Base-by-base conservation (phyloP, 2,888 invertebrate species). In the Caenorhabditis afra region DNA sequence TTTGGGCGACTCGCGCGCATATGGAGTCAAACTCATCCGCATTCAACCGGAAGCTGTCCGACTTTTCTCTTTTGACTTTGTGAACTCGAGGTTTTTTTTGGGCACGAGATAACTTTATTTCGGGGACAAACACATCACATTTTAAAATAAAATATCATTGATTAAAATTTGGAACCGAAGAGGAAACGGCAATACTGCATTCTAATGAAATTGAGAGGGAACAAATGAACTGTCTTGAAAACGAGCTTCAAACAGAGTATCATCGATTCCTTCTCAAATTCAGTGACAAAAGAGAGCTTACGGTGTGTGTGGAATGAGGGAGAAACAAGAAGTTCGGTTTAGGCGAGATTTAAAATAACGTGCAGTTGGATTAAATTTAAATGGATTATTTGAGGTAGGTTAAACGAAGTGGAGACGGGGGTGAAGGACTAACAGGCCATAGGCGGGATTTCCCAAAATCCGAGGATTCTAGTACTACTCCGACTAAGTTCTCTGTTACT, bases 41-140 rank as follows among this genome's bases (percentile, higher is more conserved):
- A 23, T 14, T 66, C 45, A 11, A 44, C 58, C 50, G 58, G 67
- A 68, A 44, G 22, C 12, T 41, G 41, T 41, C 41, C 11, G 14
- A 11, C 11, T 41, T 41, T 41, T 20, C 50, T 41, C 10, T 14
- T 20, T 1, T 16, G 16, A 4, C n/a, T 52, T n/a, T 29, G 12
- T 52, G 23, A 29, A 29, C 20, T 22, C 11, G 49, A 49, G 8
- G 22, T 5, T 12, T 18, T 35, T 44, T 35, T 57, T 66, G 55
- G 57, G 52, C 70, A 70, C 61, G 47, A 11, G 53, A 55, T 55
- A 61, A 59, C 66, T 70, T 70, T 70, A 70, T 70, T 70, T 1
- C 16, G 11, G n/a, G 22, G 3, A 61, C 50, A 35, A 70, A 45
- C 53, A 70, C 70, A 53, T 61, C 53, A 70, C 61, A 35, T 3